phyloP scores from a whole-genome alignment of 2,888 invertebrate species.

The Gerris lacustris region DNA sequence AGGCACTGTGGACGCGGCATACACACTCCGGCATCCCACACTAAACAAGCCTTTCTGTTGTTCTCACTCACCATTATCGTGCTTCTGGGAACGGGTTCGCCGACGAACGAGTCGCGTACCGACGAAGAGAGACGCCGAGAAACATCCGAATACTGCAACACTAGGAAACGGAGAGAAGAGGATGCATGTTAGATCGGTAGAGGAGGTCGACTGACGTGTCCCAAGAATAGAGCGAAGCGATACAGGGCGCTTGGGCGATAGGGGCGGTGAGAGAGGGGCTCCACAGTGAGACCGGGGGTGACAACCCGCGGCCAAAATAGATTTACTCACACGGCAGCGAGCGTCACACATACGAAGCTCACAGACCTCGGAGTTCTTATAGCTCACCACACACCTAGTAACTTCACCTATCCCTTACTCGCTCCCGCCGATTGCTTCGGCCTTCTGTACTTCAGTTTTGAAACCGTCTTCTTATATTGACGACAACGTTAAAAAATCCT shows the following conservation, averaged over 20 bases:
- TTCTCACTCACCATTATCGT: background rate
- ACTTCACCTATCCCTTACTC: no score
- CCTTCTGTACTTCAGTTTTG: no score
- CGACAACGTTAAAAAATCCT: no score
- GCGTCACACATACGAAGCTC: background rate
- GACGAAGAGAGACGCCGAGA: background rate
- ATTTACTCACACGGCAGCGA: background rate
- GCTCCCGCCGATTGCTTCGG: no score
- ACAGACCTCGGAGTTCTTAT: background rate
- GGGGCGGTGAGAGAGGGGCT: background rate
- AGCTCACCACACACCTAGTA: background rate
- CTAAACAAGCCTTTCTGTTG: background rate
- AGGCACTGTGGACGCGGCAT: no score
- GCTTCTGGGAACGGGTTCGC: background rate
- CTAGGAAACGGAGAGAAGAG: background rate
- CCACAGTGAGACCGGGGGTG: conserved; percentile 1
- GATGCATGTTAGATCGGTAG: background rate
- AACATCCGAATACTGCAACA: background rate
- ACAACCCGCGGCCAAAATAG: background rate
- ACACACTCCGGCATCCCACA: no score
- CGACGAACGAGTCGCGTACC: background rate
- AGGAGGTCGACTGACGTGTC: conserved; percentile 1
- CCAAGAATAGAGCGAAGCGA: background rate
- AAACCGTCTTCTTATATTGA: no score
- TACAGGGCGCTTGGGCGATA: background rate